Conservation (phyloP, 2,113 vertebrate species). For the Phalacrocorax aristotelis region DNA sequence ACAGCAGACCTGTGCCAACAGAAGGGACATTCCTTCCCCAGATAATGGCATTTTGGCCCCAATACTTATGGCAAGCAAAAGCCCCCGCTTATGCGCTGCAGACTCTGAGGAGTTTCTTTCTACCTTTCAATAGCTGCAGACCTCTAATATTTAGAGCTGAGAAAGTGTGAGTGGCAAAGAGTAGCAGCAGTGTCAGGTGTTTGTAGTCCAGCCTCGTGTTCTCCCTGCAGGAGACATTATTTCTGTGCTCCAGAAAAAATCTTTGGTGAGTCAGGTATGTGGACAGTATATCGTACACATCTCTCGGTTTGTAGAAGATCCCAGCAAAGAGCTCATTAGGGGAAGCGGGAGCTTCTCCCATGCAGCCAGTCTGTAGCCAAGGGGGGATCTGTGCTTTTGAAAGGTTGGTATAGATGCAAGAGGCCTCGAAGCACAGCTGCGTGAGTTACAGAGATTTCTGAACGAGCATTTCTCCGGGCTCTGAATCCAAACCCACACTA, state of each 20-base stretch:
- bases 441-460: not conserved
- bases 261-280: not conserved
- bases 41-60: not conserved
- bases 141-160: not conserved
- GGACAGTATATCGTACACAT: not conserved
- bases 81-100: not conserved
- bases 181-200: not conserved
- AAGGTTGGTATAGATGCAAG: not conserved
- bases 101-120: not conserved
- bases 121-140: not conserved
- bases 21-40: not conserved
- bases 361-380: not conserved
- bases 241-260: not conserved
- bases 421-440: not conserved
- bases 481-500: not conserved
- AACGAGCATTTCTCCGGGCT: not conserved
- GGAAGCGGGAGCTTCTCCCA: not conserved
- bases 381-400: not conserved
- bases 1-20: not conserved
- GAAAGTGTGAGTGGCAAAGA: not conserved
- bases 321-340: not conserved
- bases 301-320: not conserved
- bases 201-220: conserved; percentile 1
- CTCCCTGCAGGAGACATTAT: not conserved
- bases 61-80: not conserved